Percentiles rank a stretch among this genome's conserved stretches.
phyloP scores from a whole-genome alignment of 2,113 vertebrate genomes.

The Gasterosteus nipponicus region DNA sequence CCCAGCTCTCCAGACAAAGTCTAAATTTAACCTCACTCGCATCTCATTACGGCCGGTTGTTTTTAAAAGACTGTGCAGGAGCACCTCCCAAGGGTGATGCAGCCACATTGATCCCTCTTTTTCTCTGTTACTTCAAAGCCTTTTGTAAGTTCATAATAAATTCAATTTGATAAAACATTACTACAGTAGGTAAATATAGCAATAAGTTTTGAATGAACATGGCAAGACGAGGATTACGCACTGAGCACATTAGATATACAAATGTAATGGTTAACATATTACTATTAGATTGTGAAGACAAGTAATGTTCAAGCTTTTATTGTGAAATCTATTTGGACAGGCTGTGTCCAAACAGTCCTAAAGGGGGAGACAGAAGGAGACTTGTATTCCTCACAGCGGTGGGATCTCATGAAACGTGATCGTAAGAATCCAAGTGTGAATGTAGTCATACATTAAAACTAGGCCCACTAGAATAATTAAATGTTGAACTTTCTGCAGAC shows the following conservation, averaged over 20 bases:
- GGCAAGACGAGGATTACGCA: neutral
- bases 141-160: neutral
- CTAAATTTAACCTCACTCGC: slow-evolving; percentile 69
- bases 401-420: slow-evolving; percentile 1
- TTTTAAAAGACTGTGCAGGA: slow-evolving; percentile 48
- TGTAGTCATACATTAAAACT: neutral
- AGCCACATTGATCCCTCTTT: slow-evolving; percentile 46
- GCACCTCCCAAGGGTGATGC: slow-evolving; percentile 38
- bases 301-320: neutral
- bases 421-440: neutral
- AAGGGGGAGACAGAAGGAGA: neutral
- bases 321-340: neutral
- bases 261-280: neutral
- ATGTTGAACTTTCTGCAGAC: slow-evolving; percentile 16
- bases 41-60: slow-evolving; percentile 66
- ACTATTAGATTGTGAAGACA: neutral
- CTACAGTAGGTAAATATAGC: too few relatives aligned
- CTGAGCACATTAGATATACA: neutral
- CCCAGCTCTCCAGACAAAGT: slow-evolving; percentile 55
- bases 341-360: neutral
- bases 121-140: slow-evolving; percentile 18
- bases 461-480: neutral
- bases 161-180: neutral
- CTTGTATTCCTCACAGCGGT: too few relatives aligned
- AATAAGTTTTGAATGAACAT: too few relatives aligned